These are phyloP conservation scores for Rhingia campestris DNA, from an alignment of 2,888 invertebrate species.

Conservation along the genomic window DNA sequence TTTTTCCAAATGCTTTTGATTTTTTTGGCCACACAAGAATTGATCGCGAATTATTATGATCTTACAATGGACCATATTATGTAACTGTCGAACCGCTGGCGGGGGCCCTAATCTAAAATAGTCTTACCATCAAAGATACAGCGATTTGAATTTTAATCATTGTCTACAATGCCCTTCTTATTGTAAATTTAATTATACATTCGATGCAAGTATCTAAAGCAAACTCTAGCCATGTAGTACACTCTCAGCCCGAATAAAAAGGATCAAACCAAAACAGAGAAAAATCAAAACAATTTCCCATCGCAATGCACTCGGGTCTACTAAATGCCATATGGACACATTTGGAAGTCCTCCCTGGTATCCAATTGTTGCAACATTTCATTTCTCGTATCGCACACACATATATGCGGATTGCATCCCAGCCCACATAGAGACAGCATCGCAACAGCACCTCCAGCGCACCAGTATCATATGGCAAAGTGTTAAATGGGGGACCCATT, in stretches of 20 bases:
- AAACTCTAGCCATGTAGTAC: slow-evolving; percentile 18
- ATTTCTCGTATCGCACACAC: slow-evolving; percentile 72
- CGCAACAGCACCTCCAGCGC: slow-evolving; percentile 2
- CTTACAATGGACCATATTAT: too few species aligned
- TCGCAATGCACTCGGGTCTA: slow-evolving; percentile 4
- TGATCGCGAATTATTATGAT: too few species aligned
- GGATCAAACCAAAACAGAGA: background rate
- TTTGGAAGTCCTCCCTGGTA: slow-evolving; percentile 41
- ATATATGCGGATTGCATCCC: slow-evolving; percentile 28
- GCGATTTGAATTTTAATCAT: too few species aligned
- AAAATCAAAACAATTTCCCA: slow-evolving; percentile 28
- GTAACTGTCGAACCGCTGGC: too few species aligned
- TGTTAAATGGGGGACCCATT: slow-evolving; percentile 82
- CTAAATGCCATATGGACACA: slow-evolving; percentile 51
- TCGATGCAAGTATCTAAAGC: background rate
- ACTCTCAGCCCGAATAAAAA: slow-evolving; percentile 18
- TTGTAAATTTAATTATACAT: too few species aligned
- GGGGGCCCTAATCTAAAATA: too few species aligned
- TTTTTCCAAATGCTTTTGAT: too few species aligned
- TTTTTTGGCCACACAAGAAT: too few species aligned
- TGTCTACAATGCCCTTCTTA: too few species aligned
- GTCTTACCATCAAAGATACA: too few species aligned
- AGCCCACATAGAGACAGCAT: slow-evolving; percentile 61
- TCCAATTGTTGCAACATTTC: slow-evolving; percentile 63
- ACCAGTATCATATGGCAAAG: slow-evolving; percentile 54